A percentile compares a stretch with the other conserved stretches of the same genome.
phyloP scores from a whole-genome alignment of 2,113 vertebrate genomes.

The Trichomycterus rosablanca region DNA sequence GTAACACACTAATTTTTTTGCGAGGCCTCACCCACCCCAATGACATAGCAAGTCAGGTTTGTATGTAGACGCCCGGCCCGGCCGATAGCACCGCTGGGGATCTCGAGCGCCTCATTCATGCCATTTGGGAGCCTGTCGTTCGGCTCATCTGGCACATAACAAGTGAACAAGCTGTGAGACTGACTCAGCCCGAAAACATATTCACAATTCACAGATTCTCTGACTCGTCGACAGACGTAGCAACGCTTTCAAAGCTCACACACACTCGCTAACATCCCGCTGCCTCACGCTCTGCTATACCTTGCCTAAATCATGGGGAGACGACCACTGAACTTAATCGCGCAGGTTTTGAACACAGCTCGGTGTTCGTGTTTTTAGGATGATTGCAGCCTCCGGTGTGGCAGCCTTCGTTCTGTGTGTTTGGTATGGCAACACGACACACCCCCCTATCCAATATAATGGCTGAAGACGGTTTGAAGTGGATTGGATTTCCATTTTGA shows the following conservation, averaged over 20 bases:
- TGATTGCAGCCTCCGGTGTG: not conserved
- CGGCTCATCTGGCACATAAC: not conserved
- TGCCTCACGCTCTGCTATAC: not conserved
- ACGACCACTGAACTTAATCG: slow-evolving; percentile 19
- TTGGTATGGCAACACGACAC: too few species aligned
- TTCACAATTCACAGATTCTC: slow-evolving; percentile 7
- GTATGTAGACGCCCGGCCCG: too few species aligned
- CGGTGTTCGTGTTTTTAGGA: slow-evolving; percentile 34
- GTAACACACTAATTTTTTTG: too few species aligned
- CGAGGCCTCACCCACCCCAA: too few species aligned
- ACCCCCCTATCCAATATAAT: too few species aligned
- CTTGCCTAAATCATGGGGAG: slow-evolving; percentile 17
- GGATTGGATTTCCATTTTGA: slow-evolving; percentile 4
- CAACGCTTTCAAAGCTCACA: slow-evolving; percentile 2
- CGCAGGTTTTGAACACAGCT: slow-evolving; percentile 30
- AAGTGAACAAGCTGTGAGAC: slow-evolving; percentile 8
- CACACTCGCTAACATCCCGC: not conserved
- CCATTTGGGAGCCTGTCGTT: not conserved
- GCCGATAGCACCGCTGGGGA: too few species aligned
- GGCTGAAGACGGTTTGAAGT: not conserved
- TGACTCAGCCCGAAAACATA: slow-evolving; percentile 24
- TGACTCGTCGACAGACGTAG: not conserved
- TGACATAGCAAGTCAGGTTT: too few species aligned
- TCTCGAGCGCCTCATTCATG: too few species aligned
- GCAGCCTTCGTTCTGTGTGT: too few species aligned